phyloP scores from a whole-genome alignment of 37 sponge, comb jelly and placozoan species.

The Chondrosia reniformis region DNA sequence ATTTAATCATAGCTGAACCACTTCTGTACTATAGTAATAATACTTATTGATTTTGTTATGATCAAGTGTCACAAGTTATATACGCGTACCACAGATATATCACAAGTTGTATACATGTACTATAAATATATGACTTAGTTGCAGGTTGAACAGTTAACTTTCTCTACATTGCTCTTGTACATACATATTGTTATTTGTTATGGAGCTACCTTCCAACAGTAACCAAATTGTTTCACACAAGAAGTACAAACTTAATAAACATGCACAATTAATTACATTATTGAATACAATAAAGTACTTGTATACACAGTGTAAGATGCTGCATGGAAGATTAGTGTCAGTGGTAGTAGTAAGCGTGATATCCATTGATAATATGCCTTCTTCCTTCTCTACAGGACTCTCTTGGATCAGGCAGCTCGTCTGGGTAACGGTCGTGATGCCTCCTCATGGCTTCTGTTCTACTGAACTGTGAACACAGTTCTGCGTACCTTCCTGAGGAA shows the following conservation, averaged over 20 bases:
- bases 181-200: too few species aligned
- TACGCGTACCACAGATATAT: not conserved
- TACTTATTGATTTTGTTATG: too few species aligned
- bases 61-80: too few species aligned
- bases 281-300: not conserved
- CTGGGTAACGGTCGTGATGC: constrained; percentile 49
- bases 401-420: constrained; percentile 70
- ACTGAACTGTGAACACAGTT: constrained; percentile 26
- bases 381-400: constrained; percentile 52
- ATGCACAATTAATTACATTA: not conserved
- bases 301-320: not conserved
- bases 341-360: constrained; percentile 75
- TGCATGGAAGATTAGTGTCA: too few species aligned
- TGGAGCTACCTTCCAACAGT: too few species aligned
- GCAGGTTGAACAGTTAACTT: too few species aligned
- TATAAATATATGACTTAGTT: not conserved
- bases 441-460: constrained; percentile 30
- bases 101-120: constrained; percentile 10
- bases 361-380: constrained; percentile 73
- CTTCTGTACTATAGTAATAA: too few species aligned
- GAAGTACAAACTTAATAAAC: not conserved
- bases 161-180: too few species aligned
- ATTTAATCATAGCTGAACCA: too few species aligned
- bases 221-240: too few species aligned
- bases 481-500: constrained; percentile 12